Base-by-base conservation (phyloP, 1,140 invertebrate species). In the Megalopta genalis region DNA sequence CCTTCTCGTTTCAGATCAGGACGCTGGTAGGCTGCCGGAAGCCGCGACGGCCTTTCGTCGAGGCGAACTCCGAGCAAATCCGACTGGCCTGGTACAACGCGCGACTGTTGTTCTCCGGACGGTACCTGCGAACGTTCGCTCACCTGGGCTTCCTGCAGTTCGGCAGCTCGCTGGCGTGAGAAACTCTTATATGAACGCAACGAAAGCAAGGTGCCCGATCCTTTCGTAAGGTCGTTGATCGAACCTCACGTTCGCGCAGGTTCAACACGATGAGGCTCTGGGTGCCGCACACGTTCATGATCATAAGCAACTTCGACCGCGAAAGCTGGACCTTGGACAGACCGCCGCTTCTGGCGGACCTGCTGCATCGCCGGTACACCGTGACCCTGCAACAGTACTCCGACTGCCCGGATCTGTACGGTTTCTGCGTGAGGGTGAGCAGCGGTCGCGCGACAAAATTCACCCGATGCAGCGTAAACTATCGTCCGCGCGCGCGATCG, bases 221-320 rank as follows among this genome's bases (percentile, higher is more conserved):
- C n/a, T n/a, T n/a, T n/a, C n/a, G n/a, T n/a, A n/a, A n/a, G n/a
- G n/a, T n/a, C n/a, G n/a, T n/a, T n/a, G n/a, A n/a, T n/a, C n/a
- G n/a, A n/a, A n/a, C n/a, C n/a, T n/a, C n/a, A n/a, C 75, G 27
- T 46, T 76, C 23, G 67, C 68, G 49, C 75, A 93, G 92, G 72
- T 90, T 92, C 72, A 90, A 93, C 65, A 89, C 89, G 16, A 91
- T 93, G 90, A 90, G 92, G 77, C 82, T 93, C 12, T 93, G 92
- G 92, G 88, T 93, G 2, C 93, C 93, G 49, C 91, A 93, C n/a
- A 84, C 93, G 49, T 93, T 91, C 83, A 90, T 91, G 63, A 90
- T 92, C 52, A 70, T 93, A 7, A 92, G 90, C 60, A 93, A 93
- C 62, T 93, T 92, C 82, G 83, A 88, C 27, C 65, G 68, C 70